Percentiles rank a stretch among this genome's conserved stretches.
These are phyloP conservation scores for Heliconius ismenius DNA, from an alignment of 2,888 invertebrate genomes.

Conservation along the genomic window DNA sequence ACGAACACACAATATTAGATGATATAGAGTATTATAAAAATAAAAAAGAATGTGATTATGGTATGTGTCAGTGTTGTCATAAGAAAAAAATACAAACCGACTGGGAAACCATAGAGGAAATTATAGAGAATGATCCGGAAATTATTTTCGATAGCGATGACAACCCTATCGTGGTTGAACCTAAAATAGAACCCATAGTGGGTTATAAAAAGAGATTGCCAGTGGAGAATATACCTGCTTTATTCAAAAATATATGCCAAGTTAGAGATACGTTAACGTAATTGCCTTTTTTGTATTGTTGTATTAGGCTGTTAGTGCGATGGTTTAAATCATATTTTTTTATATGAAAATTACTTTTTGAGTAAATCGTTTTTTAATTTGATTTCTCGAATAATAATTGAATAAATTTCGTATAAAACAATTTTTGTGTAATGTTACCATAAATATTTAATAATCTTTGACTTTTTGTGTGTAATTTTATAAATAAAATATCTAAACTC, in stretches of 20 bases:
- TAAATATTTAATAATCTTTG: no score
- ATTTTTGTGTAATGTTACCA: no score
- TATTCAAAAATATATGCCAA: slow-evolving; percentile 63
- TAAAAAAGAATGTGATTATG: slow-evolving; percentile 75
- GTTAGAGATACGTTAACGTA: slow-evolving; percentile 55
- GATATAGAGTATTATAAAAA: slow-evolving; percentile 68
- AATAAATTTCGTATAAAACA: background rate
- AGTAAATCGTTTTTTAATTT: background rate
- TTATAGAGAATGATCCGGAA: slow-evolving; percentile 77
- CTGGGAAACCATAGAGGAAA: slow-evolving; percentile 73
- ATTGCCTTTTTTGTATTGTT: slow-evolving; percentile 4
- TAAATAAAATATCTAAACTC: no score
- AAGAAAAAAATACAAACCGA: slow-evolving; percentile 62
- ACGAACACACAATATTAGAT: slow-evolving; percentile 69
- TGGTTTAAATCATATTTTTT: background rate
- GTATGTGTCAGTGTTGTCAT: slow-evolving; percentile 69
- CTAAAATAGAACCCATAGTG: slow-evolving; percentile 48
- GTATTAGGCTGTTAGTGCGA: slow-evolving; percentile 13
- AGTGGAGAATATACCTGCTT: slow-evolving; percentile 57
- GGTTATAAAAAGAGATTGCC: slow-evolving; percentile 53
- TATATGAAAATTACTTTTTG: background rate
- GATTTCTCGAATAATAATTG: background rate
- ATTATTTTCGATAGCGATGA: slow-evolving; percentile 75
- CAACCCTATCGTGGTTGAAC: slow-evolving; percentile 68
- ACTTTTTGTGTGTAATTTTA: no score